Conservation (phyloP, 1,140 invertebrate species). For the Spodoptera litura region DNA sequence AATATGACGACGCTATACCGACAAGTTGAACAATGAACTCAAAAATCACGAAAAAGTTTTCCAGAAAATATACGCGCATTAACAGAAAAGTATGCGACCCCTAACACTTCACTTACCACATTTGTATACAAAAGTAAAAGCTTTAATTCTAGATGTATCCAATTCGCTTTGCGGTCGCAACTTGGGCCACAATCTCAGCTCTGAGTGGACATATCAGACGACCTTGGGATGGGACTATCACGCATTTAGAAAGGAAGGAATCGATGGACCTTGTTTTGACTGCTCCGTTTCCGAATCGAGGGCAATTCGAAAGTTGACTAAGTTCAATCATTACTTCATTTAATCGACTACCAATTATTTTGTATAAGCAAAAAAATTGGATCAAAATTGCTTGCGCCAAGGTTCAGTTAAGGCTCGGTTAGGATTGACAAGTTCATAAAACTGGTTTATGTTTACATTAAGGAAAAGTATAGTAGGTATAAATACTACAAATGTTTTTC, state of each 20-base stretch:
- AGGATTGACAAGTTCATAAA: too few species aligned
- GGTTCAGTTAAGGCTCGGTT: too few species aligned
- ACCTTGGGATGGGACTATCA: slow-evolving; percentile 66
- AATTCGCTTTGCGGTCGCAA: neutral
- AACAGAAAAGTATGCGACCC: too few species aligned
- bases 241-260: slow-evolving; percentile 71
- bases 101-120: too few species aligned
- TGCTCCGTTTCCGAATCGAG: slow-evolving; percentile 57
- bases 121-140: neutral
- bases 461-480: too few species aligned
- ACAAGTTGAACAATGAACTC: too few species aligned
- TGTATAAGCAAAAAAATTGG: neutral
- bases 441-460: too few species aligned
- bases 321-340: slow-evolving; percentile 24
- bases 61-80: too few species aligned
- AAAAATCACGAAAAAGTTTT: too few species aligned
- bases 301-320: slow-evolving; percentile 60
- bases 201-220: slow-evolving; percentile 57
- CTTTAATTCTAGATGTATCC: neutral
- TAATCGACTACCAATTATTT: slow-evolving; percentile 24
- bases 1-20: too few species aligned
- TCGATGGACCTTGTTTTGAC: slow-evolving; percentile 57
- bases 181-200: slow-evolving; percentile 30
- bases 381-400: neutral
- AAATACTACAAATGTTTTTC: too few species aligned